Base-by-base conservation (phyloP, 2,888 invertebrate species). In the Pterostichus niger region DNA sequence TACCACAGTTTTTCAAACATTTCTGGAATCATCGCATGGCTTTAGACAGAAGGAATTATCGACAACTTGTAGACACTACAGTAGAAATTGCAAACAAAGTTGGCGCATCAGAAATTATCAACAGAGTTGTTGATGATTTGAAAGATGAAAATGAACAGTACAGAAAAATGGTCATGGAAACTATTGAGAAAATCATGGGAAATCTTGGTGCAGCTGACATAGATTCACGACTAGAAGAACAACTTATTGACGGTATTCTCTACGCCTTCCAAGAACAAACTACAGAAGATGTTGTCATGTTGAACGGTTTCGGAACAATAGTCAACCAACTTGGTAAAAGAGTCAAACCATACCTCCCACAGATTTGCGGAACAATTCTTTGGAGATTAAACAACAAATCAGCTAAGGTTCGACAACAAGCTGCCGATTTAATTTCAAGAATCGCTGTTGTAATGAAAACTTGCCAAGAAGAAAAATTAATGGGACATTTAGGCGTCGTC, bases 1-100 rank as follows among this genome's bases (percentile, higher is more conserved):
- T 99, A 86, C 99, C 99, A 0, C 98, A 98, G 87, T 99, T 99
- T 91, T 99, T 99, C 91, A 98, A 98, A 90, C 98, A 99, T 90
- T 99, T 99, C 91, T 99, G 99, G 99, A 99, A 99, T 89, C 99
- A 99, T 89, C 94, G 99, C 85, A 99, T 99, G 99, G 99, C 99
- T 1, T 91, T 99, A 84, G 99, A 99, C 90, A 93, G 99, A 76
- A 93, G 99, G 84, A 99, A 99, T 90, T 99, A 99, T 89, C 93
- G 98, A 85, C 98, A 98, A 92, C 92, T 99, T 81, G 99, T 99
- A 0, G 99, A 99, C 89, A 99, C 99, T 0, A 99, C 99, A 0
- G 99, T 99, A 0, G 99, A 99, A 92, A 99, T 99, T 85, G 99
- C 99, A 6, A 99, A 99, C 89, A 99, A 99, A 92, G 99, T 99